Base-by-base conservation (phyloP, 2,888 invertebrate species). In the Hydrotaea diabolus region DNA sequence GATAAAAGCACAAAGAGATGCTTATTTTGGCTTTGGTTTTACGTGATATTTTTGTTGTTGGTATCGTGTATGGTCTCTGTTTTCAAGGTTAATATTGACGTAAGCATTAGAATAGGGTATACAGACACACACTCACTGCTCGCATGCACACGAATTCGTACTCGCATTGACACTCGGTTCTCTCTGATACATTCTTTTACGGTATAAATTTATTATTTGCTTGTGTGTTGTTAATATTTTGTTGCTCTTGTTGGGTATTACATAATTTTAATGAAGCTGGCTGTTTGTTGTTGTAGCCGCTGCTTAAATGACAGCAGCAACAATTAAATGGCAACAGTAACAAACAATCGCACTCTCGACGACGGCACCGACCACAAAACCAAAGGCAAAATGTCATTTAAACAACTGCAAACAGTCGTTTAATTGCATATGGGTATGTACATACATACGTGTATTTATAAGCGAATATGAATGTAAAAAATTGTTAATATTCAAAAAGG, bases 41-140 rank as follows among this genome's bases (percentile, higher is more conserved):
- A 39, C 2, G 17, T 55, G 21, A 21, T 66, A 19, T 21, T 66
- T 39, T 11, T 39, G 39, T 39, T 39, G 7, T 39, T 39, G 2
- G 31, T 31, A 31, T 31, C 7, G 31, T 69, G 69, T 17, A 69
- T 69, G 43, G 69, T 69, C 69, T 31, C 62, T 43, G 21, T 43
- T 69, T 69, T 46, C 69, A 69, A 74, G 59, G 55, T 46, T 59
- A 74, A 74, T 57, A 43, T 74, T 57, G 59, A 74, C 57, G 53
- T 43, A 57, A 36, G 55, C 81, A 76, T 72, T 66, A 66, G 57
- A 66, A 49, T 72, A 66, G 23, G 17, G 53, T 64, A 49, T 36
- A 19, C 26, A 74, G 4, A 62, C 36, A 55, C 31, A 26, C 31
- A 73, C 23, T 17, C 13, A 43, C 43, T 31, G 31, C 59, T 21